Conservation (phyloP, 2,113 vertebrate genomes). For the Megaceryle torquata region DNA sequence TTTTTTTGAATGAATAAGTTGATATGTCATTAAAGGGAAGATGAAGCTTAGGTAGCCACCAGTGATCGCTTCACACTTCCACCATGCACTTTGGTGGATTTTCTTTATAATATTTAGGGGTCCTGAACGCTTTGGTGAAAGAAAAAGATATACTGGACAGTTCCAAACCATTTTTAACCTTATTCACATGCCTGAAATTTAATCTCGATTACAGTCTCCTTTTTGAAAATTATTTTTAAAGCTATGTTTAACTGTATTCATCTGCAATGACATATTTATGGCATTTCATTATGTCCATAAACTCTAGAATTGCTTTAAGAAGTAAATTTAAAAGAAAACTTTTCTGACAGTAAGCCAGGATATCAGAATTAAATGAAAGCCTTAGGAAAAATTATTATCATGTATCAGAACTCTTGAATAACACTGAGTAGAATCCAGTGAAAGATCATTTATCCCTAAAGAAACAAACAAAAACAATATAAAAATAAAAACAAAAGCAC, state of each 20-base stretch:
- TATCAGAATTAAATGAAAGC: background rate
- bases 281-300: background rate
- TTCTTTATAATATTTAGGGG: background rate
- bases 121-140: background rate
- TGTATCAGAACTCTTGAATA: background rate
- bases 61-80: accelerated
- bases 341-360: background rate
- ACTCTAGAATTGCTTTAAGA: background rate
- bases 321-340: background rate
- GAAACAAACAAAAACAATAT: background rate
- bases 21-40: background rate
- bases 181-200: background rate
- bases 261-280: background rate
- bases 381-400: background rate
- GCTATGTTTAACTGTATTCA: background rate
- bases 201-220: background rate
- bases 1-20: background rate
- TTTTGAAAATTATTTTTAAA: background rate
- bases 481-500: too few relatives aligned
- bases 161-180: background rate
- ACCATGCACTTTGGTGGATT: background rate
- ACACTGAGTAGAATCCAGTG: background rate
- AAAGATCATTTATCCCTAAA: background rate
- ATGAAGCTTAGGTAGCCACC: background rate
- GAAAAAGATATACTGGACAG: background rate